phyloP scores from a whole-genome alignment of 2,113 vertebrate genomes.

The Mesoclemmys tuberculata region DNA sequence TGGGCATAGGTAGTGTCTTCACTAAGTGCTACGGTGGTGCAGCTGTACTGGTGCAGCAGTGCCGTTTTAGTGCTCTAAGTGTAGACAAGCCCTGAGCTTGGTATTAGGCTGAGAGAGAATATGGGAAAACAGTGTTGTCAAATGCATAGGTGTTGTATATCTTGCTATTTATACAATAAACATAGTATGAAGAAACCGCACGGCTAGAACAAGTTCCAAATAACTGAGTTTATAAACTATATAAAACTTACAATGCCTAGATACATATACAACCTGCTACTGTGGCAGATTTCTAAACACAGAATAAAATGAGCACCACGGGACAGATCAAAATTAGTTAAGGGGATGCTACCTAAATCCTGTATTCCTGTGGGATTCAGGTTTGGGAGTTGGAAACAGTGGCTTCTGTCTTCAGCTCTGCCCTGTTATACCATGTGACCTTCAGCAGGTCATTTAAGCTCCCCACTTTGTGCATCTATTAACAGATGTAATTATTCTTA shows the following conservation, averaged over 20 bases:
- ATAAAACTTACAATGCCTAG: neutral
- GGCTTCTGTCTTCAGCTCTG: neutral
- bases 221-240: neutral
- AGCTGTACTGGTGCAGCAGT: too few relatives aligned
- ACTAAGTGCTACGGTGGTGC: neutral
- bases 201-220: neutral
- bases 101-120: neutral
- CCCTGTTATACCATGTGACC: accelerated
- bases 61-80: neutral
- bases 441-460: neutral
- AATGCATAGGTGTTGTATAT: neutral
- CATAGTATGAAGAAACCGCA: neutral
- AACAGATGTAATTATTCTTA: neutral
- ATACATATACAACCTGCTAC: neutral
- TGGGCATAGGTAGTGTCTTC: neutral
- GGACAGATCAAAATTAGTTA: neutral
- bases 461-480: neutral
- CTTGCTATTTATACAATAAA: neutral
- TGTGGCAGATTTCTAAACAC: neutral
- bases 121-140: neutral
- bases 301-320: neutral
- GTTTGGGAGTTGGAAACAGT: neutral
- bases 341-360: neutral
- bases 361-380: neutral
- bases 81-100: neutral